These are phyloP conservation scores for Pipistrellus pipistrellus DNA, from an alignment of 2,797 vertebrate species.

Conservation along the genomic window DNA sequence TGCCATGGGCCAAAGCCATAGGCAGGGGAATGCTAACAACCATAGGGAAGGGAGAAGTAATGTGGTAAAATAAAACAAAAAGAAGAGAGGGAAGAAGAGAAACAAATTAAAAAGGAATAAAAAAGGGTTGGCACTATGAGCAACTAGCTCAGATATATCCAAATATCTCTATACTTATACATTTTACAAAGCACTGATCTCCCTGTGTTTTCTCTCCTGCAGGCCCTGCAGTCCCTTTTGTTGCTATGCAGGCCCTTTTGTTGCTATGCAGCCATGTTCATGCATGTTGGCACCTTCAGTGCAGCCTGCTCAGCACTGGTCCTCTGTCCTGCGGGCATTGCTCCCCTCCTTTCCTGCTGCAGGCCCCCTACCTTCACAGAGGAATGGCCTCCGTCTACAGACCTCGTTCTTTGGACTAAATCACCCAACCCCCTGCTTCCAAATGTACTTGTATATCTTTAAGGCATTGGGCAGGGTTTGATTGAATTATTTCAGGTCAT, in stretches of 20 bases:
- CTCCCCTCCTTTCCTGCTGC: not conserved
- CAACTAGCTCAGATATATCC: not conserved
- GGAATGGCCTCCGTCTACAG: not conserved
- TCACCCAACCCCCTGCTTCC: not conserved
- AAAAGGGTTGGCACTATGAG: not conserved
- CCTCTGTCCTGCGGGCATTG: not conserved
- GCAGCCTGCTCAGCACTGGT: accelerated
- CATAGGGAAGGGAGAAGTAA: not conserved
- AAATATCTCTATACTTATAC: not conserved
- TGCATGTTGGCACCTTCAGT: accelerated
- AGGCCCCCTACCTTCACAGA: not conserved
- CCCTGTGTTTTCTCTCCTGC: not conserved
- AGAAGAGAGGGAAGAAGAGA: not conserved
- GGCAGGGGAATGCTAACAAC: not conserved
- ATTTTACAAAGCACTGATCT: not conserved
- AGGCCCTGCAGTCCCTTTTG: not conserved
- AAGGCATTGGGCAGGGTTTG: not conserved
- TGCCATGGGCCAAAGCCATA: not conserved
- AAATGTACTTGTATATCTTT: not conserved
- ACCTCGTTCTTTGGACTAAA: not conserved
- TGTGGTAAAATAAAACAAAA: not conserved
- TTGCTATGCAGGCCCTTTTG: too few relatives aligned
- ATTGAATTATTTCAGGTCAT: not conserved
- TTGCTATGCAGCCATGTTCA: not conserved
- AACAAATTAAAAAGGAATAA: not conserved